phyloP scores from a whole-genome alignment of 2,888 invertebrate genomes.

The Lasioglossum leucozonium region DNA sequence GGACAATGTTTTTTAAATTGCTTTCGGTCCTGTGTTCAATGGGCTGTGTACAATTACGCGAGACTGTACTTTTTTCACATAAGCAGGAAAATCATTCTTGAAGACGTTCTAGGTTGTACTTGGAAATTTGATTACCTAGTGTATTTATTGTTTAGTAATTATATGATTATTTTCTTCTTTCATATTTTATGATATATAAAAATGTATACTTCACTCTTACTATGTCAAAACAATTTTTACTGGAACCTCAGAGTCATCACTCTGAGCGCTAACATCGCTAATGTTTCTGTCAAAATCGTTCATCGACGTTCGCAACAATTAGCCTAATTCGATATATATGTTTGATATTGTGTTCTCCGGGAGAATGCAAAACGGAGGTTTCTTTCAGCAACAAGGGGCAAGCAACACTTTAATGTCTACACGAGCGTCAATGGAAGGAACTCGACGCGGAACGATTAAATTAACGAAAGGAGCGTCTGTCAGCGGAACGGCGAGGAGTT shows the following conservation, averaged over 20 bases:
- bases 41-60: background rate
- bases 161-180: too few species aligned
- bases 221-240: too few species aligned
- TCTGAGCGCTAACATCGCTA: too few species aligned
- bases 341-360: too few species aligned
- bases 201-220: too few species aligned
- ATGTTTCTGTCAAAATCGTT: too few species aligned
- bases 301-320: too few species aligned
- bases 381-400: background rate
- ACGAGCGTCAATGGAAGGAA: background rate
- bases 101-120: background rate
- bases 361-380: background rate
- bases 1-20: background rate
- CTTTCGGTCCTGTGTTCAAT: background rate
- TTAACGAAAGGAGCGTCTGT: slow-evolving; percentile 36
- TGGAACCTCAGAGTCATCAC: too few species aligned
- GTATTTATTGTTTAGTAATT: background rate
- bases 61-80: background rate
- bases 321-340: too few species aligned
- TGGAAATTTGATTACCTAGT: background rate
- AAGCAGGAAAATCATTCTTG: background rate
- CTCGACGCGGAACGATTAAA: slow-evolving; percentile 37
- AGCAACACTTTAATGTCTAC: background rate
- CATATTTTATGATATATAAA: too few species aligned
- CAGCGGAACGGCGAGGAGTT: background rate